Conservation (phyloP, 1,140 invertebrate genomes). For the Cydia pomonella region DNA sequence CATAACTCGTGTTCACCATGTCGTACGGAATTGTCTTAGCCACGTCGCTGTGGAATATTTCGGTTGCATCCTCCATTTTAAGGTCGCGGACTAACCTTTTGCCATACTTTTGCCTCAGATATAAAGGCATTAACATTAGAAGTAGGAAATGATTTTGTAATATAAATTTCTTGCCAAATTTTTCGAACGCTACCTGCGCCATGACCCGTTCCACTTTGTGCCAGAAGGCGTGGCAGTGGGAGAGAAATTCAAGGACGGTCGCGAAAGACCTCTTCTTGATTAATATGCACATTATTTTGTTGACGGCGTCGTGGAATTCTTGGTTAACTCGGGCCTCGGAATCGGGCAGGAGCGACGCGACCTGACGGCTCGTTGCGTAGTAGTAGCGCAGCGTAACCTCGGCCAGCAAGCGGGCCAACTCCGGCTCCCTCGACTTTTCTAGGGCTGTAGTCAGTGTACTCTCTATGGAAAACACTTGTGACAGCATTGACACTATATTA, state of each 20-base stretch:
- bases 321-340: constrained; percentile 4
- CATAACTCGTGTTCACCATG: not conserved
- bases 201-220: constrained; percentile 10
- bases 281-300: not conserved
- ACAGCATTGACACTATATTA: not conserved
- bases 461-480: constrained; percentile 17
- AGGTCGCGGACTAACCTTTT: constrained; percentile 7
- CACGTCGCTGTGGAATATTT: not conserved
- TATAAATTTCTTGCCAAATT: not conserved
- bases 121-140: not conserved
- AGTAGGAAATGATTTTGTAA: constrained; percentile 8
- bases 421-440: not conserved
- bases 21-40: not conserved
- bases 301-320: not conserved
- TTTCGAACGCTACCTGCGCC: constrained; percentile 3
- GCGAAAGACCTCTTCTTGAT: not conserved
- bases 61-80: constrained; percentile 4
- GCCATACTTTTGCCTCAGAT: not conserved
- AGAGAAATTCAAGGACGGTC: not conserved
- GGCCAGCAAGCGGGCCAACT: constrained; percentile 2
- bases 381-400: constrained; percentile 6
- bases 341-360: not conserved
- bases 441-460: constrained; percentile 1
- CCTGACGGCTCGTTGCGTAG: constrained; percentile 2
- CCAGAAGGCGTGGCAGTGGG: constrained; percentile 17